phyloP scores from a whole-genome alignment of 2,888 invertebrate species.

The Macroteleia sp. region DNA sequence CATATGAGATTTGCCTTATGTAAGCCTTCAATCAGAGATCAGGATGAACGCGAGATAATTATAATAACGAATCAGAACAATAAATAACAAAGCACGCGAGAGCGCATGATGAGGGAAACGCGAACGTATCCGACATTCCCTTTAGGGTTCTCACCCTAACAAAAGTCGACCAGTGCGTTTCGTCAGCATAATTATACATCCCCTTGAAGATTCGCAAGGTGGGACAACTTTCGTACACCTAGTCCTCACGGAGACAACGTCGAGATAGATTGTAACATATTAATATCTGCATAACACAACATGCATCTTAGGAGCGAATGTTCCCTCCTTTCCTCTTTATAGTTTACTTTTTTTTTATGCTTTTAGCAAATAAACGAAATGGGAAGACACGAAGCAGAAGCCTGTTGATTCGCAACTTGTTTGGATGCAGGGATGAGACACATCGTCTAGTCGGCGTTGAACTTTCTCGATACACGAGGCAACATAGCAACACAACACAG shows the following conservation, averaged over 20 bases:
- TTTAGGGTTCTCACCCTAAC: constrained; percentile 68
- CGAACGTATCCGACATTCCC: constrained; percentile 29
- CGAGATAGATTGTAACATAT: no score
- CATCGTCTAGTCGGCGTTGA: constrained; percentile 84
- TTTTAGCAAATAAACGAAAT: neutral
- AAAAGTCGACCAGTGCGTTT: constrained; percentile 66
- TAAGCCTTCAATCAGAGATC: no score
- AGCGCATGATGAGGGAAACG: constrained; percentile 26
- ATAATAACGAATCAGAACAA: constrained; percentile 43
- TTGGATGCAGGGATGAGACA: constrained; percentile 73
- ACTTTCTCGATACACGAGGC: constrained; percentile 84
- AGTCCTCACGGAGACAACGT: constrained; percentile 14
- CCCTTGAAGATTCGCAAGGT: constrained; percentile 74
- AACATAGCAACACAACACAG: constrained; percentile 83
- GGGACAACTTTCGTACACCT: constrained; percentile 6
- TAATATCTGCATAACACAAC: no score
- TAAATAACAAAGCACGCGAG: constrained; percentile 29
- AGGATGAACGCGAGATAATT: constrained; percentile 26
- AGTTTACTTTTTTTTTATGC: no score
- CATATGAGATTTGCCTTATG: no score
- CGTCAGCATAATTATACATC: constrained; percentile 76
- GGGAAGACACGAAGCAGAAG: constrained; percentile 67
- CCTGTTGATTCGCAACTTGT: constrained; percentile 80
- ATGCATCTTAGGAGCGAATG: no score
- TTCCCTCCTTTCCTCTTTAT: no score